Percentiles rank a stretch among this genome's conserved stretches.
phyloP scores from a whole-genome alignment of 2,113 vertebrate genomes.

The Shinisaurus crocodilurus region DNA sequence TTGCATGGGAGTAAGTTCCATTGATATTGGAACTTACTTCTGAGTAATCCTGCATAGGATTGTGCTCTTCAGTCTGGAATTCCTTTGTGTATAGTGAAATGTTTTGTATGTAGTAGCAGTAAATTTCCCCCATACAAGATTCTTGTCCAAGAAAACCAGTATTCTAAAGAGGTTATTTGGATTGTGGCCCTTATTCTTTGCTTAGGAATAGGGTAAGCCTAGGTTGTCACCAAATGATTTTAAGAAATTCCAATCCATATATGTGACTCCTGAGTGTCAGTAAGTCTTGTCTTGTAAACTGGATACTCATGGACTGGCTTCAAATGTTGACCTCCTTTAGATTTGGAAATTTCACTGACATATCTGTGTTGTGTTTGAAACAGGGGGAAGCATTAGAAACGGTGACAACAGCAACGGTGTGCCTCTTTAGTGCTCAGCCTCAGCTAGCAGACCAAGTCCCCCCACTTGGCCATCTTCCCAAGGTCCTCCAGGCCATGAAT shows the following conservation, averaged over 20 bases:
- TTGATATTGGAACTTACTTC: not conserved
- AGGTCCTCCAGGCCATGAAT: constrained; percentile 91
- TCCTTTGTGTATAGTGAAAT: not conserved
- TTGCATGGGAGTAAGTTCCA: not conserved
- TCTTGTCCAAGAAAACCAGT: not conserved
- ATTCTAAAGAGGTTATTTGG: not conserved
- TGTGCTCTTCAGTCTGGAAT: not conserved
- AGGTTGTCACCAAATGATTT: not conserved
- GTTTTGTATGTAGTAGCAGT: not conserved
- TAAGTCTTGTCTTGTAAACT: not conserved
- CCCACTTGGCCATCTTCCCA: constrained; percentile 94
- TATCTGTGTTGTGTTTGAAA: constrained; percentile 15
- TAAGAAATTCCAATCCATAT: not conserved
- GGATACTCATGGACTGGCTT: not conserved
- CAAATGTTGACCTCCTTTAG: not conserved
- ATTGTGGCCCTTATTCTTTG: not conserved
- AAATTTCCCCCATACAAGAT: not conserved
- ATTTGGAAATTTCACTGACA: not conserved
- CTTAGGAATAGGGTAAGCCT: not conserved
- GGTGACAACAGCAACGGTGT: constrained; percentile 92
- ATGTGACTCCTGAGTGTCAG: not conserved
- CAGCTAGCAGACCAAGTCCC: constrained; percentile 97
- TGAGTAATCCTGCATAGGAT: not conserved
- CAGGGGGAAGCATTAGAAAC: constrained; percentile 97
- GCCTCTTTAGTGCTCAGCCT: constrained; percentile 92